Evolutionary conservation across 1,140 invertebrate species (phyloP).

Genomic region (Drosophila lacertosa): DNA sequence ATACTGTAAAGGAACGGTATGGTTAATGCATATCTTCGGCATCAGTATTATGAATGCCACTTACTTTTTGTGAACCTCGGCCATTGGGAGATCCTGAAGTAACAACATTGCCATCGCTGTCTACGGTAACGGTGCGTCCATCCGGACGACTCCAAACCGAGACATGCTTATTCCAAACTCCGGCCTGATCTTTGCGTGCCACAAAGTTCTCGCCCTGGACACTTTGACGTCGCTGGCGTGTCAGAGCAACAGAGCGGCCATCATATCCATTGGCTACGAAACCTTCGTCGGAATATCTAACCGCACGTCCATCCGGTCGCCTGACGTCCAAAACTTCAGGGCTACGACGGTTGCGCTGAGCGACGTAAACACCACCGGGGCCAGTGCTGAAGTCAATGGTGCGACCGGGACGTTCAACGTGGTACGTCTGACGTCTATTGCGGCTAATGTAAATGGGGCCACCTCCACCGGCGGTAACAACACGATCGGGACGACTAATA

Average conservation of each 20-base stretch:
- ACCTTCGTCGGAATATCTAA: not conserved
- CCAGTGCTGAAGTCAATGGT: conserved; percentile 29
- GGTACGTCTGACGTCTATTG: conserved; percentile 10
- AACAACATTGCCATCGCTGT: conserved; percentile 21
- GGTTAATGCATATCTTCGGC: not conserved
- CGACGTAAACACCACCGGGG: conserved; percentile 2
- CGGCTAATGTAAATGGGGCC: not conserved
- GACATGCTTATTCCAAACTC: conserved; percentile 43
- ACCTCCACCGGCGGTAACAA: not conserved
- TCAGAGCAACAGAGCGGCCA: conserved; percentile 23
- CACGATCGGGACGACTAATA: conserved; percentile 13
- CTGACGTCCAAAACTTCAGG: not conserved
- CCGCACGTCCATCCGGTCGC: conserved; percentile 26
- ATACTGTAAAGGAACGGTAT: conserved; percentile 11
- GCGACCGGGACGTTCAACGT: conserved; percentile 28
- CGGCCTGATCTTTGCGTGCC: conserved; percentile 53
- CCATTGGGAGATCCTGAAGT: conserved; percentile 45
- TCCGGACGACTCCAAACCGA: conserved; percentile 57
- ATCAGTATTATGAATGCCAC: conserved; percentile 5
- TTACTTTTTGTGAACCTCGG: conserved; percentile 40
- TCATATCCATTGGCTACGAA: conserved; percentile 9
- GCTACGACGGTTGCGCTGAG: conserved; percentile 43
- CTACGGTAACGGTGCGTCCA: conserved; percentile 50
- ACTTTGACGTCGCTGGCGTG: conserved; percentile 20
- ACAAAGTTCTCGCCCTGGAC: conserved; percentile 58